Evolutionary conservation across 2,797 vertebrate genomes (phyloP).

Genomic region (Takifugu ocellatus): DNA sequence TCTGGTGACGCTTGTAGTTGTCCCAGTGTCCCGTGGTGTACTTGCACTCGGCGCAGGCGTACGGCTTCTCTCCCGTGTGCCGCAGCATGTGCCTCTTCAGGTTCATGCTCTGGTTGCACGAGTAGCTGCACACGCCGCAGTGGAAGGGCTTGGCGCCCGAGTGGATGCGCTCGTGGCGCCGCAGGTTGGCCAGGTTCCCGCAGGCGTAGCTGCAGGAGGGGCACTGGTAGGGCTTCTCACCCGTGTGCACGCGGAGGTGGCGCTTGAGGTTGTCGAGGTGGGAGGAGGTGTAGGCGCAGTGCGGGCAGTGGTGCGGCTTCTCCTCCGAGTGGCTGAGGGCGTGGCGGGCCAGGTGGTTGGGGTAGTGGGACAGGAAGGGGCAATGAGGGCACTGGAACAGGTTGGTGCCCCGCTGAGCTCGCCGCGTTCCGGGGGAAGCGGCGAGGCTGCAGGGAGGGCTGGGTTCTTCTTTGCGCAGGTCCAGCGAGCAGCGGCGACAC

Average conservation of each 20-base stretch:
- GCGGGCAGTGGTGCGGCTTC: slow-evolving; percentile 88
- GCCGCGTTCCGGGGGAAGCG: slow-evolving; percentile 22
- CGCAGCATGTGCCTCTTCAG: slow-evolving; percentile 95
- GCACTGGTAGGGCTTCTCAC: slow-evolving; percentile 95
- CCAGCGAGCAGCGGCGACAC: slow-evolving; percentile 82
- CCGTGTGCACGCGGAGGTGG: slow-evolving; percentile 90
- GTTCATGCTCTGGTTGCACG: slow-evolving; percentile 99
- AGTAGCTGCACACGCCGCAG: slow-evolving; percentile 90
- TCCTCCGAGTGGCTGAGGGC: slow-evolving; percentile 92
- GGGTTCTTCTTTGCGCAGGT: slow-evolving; percentile 62
- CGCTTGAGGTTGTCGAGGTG: slow-evolving; percentile 95
- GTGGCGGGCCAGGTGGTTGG: slow-evolving; percentile 92
- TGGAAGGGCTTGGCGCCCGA: slow-evolving; percentile 95
- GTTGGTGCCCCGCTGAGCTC: slow-evolving; percentile 56
- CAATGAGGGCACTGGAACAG: slow-evolving; percentile 86
- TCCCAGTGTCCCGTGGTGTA: slow-evolving; percentile 98
- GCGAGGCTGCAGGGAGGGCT: slow-evolving; percentile 45
- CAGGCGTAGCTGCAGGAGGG: slow-evolving; percentile 90
- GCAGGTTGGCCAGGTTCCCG: slow-evolving; percentile 94
- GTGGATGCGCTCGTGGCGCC: slow-evolving; percentile 94
- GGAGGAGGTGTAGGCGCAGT: slow-evolving; percentile 89
- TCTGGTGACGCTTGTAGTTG: slow-evolving; percentile 99
- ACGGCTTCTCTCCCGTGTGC: slow-evolving; percentile 93
- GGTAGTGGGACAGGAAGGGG: slow-evolving; percentile 88
- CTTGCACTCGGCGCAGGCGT: slow-evolving; percentile 84